Base-by-base conservation (phyloP, 2,888 invertebrate genomes). In the Plebejus melissa region DNA sequence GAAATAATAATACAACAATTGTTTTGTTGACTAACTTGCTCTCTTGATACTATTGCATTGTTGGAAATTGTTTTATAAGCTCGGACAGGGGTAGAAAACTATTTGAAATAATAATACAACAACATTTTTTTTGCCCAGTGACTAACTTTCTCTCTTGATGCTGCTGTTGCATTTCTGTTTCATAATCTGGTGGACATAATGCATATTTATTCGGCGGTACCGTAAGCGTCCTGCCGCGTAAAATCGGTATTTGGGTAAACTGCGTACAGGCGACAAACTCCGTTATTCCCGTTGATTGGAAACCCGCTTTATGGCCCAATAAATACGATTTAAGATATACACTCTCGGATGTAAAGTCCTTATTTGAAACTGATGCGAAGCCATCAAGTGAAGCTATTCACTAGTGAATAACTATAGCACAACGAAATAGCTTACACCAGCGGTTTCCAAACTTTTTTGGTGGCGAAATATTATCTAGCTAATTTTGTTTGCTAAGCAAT, bases 201-300 rank as follows among this genome's bases (percentile, higher is more conserved):
- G 32, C 65, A 65, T 65, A 65, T 65, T 65, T 65, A 65, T 65
- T 65, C 16, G 32, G 65, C 11, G 28, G 32, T 41, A 71, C 71
- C 71, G 71, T 71, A 71, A 41, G 71, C 50, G 6, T 50, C 50
- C 50, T 54, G 46, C 77, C 76, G 80, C 79, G 78, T 75, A 75
- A 70, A 78, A 79, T 82, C 79, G 77, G 80, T 80, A 80, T 81
- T 80, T 80, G 78, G 80, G 79, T 79, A 77, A 78, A 76, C 76
- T 74, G 76, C 74, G 69, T 70, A 36, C 75, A n/a, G 69, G 75
- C 38, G 75, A 46, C 50, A 32, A 28, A 54, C 2, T 50, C 72
- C 72, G 72, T 72, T 72, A 72, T 50, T 72, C 72, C 72, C 32
- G 72, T 50, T 72, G 72, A 50, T 72, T 72, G 72, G 54, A 54